phyloP scores from a whole-genome alignment of 2,888 invertebrate genomes.

The Taenaris catops region DNA sequence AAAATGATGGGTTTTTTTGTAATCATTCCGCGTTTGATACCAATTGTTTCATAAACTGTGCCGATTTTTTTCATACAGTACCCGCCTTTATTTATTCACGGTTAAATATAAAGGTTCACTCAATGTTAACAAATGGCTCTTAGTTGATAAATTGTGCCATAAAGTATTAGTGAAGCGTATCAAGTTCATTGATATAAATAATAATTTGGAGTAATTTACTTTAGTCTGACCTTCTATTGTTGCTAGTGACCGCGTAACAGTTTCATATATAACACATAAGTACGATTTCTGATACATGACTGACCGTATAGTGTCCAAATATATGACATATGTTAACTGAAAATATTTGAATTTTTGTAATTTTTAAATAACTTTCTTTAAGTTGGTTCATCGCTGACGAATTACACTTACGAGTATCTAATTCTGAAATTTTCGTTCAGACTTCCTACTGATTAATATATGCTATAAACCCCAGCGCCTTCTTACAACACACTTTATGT shows the following conservation, averaged over 20 bases:
- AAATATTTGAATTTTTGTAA: no score
- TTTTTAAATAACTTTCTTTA: no score
- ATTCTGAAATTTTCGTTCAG: no score
- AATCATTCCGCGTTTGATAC: constrained; percentile 2
- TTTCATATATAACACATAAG: constrained; percentile 7
- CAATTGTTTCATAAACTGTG: constrained; percentile 6
- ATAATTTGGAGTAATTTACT: constrained; percentile 31
- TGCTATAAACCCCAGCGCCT: no score
- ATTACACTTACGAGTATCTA: no score
- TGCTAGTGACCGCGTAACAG: constrained; percentile 36
- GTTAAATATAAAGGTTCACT: constrained; percentile 19
- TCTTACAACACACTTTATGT: no score
- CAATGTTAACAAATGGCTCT: constrained; percentile 29
- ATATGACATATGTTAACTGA: no score
- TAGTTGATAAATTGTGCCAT: constrained; percentile 43
- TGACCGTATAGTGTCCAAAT: no score
- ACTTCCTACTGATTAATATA: no score
- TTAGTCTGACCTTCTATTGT: constrained; percentile 44
- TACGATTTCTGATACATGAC: no score
- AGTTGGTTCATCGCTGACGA: no score
- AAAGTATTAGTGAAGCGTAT: constrained; percentile 50
- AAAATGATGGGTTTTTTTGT: constrained; percentile 4
- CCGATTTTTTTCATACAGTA: not conserved
- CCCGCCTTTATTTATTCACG: constrained; percentile 6
- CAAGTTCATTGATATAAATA: constrained; percentile 69